phyloP scores from a whole-genome alignment of 2,797 vertebrate genomes.

The Holocentrus rufus region DNA sequence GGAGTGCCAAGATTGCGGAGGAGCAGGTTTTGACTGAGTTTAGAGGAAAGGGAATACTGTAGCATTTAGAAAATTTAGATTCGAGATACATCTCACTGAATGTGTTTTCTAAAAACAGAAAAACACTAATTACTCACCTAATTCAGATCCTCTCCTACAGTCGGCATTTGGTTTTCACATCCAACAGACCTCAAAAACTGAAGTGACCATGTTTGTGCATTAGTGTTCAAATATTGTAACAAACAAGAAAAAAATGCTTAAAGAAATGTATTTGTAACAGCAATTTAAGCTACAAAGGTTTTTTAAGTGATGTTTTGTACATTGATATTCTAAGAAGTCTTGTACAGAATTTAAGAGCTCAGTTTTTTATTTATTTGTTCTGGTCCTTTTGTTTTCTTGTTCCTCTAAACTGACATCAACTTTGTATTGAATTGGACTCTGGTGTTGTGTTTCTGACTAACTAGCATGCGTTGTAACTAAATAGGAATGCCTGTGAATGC shows the following conservation, averaged over 20 bases:
- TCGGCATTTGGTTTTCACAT: slow-evolving; percentile 46
- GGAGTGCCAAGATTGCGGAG: slow-evolving; percentile 44
- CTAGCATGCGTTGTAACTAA: slow-evolving; percentile 74
- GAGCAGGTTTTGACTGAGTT: slow-evolving; percentile 21
- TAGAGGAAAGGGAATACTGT: slow-evolving; percentile 50
- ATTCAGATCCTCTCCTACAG: slow-evolving; percentile 27
- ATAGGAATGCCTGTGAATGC: slow-evolving; percentile 67
- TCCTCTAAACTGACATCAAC: slow-evolving; percentile 73
- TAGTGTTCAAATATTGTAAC: slow-evolving; percentile 60
- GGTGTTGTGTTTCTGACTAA: slow-evolving; percentile 74
- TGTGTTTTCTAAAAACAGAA: slow-evolving; percentile 44
- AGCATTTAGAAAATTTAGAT: slow-evolving; percentile 51
- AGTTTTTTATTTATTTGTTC: slow-evolving; percentile 80
- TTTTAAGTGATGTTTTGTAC: slow-evolving; percentile 83
- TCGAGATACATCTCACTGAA: slow-evolving; percentile 49
- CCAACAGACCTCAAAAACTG: slow-evolving; percentile 69
- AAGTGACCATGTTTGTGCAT: slow-evolving; percentile 68
- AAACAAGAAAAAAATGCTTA: slow-evolving; percentile 58
- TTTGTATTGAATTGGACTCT: slow-evolving; percentile 75
- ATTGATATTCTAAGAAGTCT: slow-evolving; percentile 80
- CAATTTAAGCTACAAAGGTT: slow-evolving; percentile 82
- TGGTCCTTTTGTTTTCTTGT: slow-evolving; percentile 60
- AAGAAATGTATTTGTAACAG: slow-evolving; percentile 82
- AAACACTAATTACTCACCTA: slow-evolving; percentile 48
- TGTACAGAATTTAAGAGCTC: slow-evolving; percentile 80